Evolutionary conservation across 1,140 invertebrate species (phyloP).

Genomic region (Brachionus calyciflorus): DNA sequence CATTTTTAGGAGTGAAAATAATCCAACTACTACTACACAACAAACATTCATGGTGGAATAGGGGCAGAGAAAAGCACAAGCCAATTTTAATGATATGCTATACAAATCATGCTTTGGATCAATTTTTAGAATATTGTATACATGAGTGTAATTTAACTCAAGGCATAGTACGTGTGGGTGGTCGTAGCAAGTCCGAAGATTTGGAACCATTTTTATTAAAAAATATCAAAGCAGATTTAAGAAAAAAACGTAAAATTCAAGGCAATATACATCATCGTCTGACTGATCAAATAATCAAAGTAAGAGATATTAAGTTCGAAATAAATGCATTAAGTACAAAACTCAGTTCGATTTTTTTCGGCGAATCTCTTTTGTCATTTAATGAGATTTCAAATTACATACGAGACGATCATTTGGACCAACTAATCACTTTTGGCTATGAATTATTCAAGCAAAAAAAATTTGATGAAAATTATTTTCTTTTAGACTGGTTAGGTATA

Average conservation of each 20-base stretch:
- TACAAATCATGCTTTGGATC: conserved; percentile 78
- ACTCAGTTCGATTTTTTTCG: neutral
- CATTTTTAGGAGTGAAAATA: conserved; percentile 70
- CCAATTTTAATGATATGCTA: conserved; percentile 73
- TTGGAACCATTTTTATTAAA: neutral
- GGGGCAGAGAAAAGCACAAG: conserved; percentile 1
- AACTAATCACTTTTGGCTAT: neutral
- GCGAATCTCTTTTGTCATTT: neutral
- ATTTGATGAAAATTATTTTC: neutral
- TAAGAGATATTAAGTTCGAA: neutral
- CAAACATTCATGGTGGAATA: conserved; percentile 49
- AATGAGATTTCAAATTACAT: neutral
- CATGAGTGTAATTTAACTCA: conserved; percentile 26
- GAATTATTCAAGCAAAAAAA: neutral
- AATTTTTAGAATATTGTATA: conserved; percentile 55
- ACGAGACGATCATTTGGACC: neutral
- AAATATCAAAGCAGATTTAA: neutral
- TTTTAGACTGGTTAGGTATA: conserved; percentile 3
- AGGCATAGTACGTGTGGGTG: conserved; percentile 34
- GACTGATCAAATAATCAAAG: neutral
- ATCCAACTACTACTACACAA: conserved; percentile 62
- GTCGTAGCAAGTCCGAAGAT: neutral
- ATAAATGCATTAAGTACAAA: neutral
- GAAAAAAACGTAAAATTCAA: neutral
- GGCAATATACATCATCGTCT: neutral